Base-by-base conservation (phyloP, 2,113 vertebrate genomes). In the Bubalus kerabau region DNA sequence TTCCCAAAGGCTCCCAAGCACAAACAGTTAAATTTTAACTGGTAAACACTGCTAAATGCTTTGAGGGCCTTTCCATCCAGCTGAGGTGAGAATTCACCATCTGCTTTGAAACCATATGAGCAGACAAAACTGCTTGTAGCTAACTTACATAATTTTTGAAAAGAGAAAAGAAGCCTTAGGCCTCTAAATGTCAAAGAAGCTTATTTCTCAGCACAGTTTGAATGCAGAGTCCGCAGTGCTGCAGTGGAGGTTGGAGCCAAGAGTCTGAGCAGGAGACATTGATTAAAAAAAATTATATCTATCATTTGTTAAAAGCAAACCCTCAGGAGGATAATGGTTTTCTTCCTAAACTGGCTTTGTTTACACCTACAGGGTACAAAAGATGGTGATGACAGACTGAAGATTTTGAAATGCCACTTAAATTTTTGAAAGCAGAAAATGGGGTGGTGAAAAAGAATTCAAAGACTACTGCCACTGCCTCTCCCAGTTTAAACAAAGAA, bases 141-240 rank as follows among this genome's bases (percentile, higher is more conserved):
- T 97, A 97, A 97, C 95, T 98, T 96, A 85, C 48, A 91, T 89
- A 97, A 98, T 91, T 98, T 93, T 98, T 95, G 98, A 97, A 98
- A 98, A 98, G 95, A 98, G 97, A 98, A 98, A 98, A 98, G 97
- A 97, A 98, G 96, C 96, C 98, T 98, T 88, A 50, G 98, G 95
- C 97, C 94, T 87, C 90, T 97, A 94, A 97, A 95, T 94, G 97
- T 98, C 98, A 98, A 94, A 98, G 87, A 2, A 17, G 0, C 87
- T 98, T 97, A 97, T 93, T 98, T 98, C 94, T 98, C 71, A 95
- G 94, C 94, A 64, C 30, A 91, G 76, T n/a, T 36, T 80, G 95
- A 98, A 76, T 97, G 95, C 98, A 80, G 10, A 98, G 67, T 99
- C 98, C 98, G 98, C 97, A 97, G 48, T n/a, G 90, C 76, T 43